phyloP scores from a whole-genome alignment of 1,140 invertebrate species.

The Lepidurus apus region DNA sequence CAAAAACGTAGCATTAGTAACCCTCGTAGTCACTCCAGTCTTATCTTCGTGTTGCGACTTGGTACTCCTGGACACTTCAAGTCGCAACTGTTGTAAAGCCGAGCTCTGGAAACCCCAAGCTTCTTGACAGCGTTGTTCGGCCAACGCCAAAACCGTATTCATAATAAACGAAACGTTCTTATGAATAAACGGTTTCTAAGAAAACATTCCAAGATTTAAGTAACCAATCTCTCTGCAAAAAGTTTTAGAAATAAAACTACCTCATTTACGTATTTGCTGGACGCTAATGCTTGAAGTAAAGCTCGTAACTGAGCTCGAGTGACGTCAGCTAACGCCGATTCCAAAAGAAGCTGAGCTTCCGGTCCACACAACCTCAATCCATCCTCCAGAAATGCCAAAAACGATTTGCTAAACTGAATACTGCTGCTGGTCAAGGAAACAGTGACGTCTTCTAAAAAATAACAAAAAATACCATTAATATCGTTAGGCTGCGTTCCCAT shows the following conservation, averaged over 20 bases:
- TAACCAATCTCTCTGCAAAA: not conserved
- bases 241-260: conserved; percentile 44
- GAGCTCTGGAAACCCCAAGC: conserved; percentile 44
- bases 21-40: not conserved
- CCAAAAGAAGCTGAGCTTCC: conserved; percentile 58
- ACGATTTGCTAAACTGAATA: conserved; percentile 62
- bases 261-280: conserved; percentile 54
- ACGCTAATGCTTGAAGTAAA: conserved; percentile 54
- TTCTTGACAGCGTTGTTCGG: conserved; percentile 48
- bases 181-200: conserved; percentile 50
- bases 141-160: conserved; percentile 48
- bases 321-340: conserved; percentile 57
- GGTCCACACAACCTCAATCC: conserved; percentile 59
- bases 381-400: conserved; percentile 60
- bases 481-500: too few relatives aligned
- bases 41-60: not conserved
- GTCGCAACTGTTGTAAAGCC: conserved; percentile 42
- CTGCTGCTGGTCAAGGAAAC: conserved; percentile 65
- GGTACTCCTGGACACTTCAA: conserved; percentile 39
- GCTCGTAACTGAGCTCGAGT: conserved; percentile 61
- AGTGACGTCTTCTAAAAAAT: conserved; percentile 62
- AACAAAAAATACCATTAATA: too few relatives aligned
- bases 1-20: not conserved
- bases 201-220: conserved; percentile 36
- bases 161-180: conserved; percentile 55